Evolutionary conservation across 1,140 invertebrate species (phyloP), one percentile per base, ranked within the genome.

Genomic region (Subanguina moxae): DNA sequence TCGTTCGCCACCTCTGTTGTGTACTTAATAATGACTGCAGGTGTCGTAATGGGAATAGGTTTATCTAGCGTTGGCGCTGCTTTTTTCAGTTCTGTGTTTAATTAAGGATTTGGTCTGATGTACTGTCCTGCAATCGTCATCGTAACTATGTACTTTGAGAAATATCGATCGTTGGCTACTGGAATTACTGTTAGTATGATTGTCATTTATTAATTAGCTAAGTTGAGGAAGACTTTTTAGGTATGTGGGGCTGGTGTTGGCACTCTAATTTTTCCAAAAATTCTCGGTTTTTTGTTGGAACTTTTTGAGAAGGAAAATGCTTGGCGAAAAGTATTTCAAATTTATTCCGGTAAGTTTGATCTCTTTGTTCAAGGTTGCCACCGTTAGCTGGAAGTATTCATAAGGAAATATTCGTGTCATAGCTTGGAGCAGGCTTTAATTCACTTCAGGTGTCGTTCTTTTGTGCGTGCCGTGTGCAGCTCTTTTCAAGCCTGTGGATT

Each of bases 71-170:
- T n/a, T n/a, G n/a, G n/a, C n/a, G n/a, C n/a, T n/a, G n/a, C n/a
- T n/a, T n/a, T n/a, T n/a, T n/a, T n/a, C n/a, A n/a, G n/a, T n/a
- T n/a, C n/a, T n/a, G n/a, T n/a, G n/a, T n/a, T n/a, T n/a, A n/a
- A n/a, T n/a, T n/a, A n/a, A n/a, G n/a, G n/a, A 0, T 89, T 91
- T 76, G 91, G 91, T 1, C 86, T 93, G 82, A 90, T 94, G 74
- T 94, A 93, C 84, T 90, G 93, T 52, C 92, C 92, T 0, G 89
- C 91, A 5, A 91, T 94, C 48, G 88, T 94, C 73, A 90, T 90
- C 8, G 89, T 92, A 21, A 68, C 58, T 8, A 61, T 61, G 58
- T 61, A 94, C 86, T 95, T 94, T 84, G 91, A 94, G 83, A 90
- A 89, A 15, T 21, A 52, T 8, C 48, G n/a, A 5, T 76, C 74